phyloP scores from a whole-genome alignment of 1,140 invertebrate genomes.

The Drosophila kurseongensis region DNA sequence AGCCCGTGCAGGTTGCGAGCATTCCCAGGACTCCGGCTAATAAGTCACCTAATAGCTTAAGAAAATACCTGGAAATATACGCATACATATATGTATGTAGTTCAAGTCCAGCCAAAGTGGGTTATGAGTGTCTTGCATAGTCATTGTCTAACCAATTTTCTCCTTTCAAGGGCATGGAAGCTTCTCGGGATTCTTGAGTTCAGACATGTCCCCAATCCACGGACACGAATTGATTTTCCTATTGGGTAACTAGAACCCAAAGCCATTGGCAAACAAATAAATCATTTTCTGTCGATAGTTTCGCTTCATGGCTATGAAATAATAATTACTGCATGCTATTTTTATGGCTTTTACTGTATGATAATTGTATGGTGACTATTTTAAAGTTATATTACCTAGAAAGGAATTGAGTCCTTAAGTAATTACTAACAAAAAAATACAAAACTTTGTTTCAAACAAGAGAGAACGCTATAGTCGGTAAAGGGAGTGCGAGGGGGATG shows the following conservation, averaged over 20 bases:
- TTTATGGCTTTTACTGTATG: background rate
- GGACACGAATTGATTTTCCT: slow-evolving; percentile 32
- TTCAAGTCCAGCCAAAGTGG: slow-evolving; percentile 50
- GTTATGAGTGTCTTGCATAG: slow-evolving; percentile 19
- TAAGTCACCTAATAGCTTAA: slow-evolving; percentile 39
- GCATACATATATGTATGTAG: slow-evolving; percentile 8
- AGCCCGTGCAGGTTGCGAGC: slow-evolving; percentile 5
- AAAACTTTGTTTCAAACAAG: no score
- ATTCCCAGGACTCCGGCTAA: slow-evolving; percentile 46
- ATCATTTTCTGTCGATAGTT: background rate
- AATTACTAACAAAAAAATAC: no score
- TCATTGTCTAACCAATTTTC: slow-evolving; percentile 29
- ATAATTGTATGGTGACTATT: no score
- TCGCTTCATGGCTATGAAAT: slow-evolving; percentile 6
- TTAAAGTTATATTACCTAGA: no score
- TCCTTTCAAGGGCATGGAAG: slow-evolving; percentile 27
- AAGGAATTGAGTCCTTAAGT: no score
- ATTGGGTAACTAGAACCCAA: background rate
- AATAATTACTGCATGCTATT: background rate
- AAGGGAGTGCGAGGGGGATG: no score
- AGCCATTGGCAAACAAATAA: slow-evolving; percentile 8
- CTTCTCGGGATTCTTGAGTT: slow-evolving; percentile 2
- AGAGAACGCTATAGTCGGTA: no score
- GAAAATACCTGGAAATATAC: slow-evolving; percentile 40
- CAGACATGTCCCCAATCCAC: slow-evolving; percentile 3